Conservation (phyloP, 2,797 vertebrate genomes). For the Parambassis ranga region DNA sequence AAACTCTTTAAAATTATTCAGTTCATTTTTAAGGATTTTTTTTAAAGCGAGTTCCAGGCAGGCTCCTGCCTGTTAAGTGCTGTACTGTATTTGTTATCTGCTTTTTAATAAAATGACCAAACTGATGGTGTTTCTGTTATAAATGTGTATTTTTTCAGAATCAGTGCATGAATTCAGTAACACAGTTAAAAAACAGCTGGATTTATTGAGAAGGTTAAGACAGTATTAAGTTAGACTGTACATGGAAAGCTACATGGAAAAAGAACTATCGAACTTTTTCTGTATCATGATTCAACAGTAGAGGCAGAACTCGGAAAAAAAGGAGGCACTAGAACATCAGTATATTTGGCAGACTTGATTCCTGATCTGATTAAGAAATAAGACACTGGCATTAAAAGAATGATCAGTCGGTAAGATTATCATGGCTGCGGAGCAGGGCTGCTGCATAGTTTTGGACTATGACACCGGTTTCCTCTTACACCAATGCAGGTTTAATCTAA, state of each 20-base stretch:
- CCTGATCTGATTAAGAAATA: conserved; percentile 28
- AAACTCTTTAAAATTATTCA: neutral
- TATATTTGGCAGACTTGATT: conserved; percentile 41
- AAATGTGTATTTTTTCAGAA: neutral
- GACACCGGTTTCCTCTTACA: conserved; percentile 8
- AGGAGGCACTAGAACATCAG: conserved; percentile 55
- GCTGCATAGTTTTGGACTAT: conserved; percentile 36
- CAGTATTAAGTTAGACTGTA: conserved; percentile 75
- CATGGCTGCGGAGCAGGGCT: conserved; percentile 2
- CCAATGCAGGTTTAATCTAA: too few relatives aligned
- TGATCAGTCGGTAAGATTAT: conserved; percentile 1
- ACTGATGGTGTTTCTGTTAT: neutral
- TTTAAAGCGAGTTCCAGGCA: neutral
- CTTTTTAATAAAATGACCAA: conserved; percentile 27
- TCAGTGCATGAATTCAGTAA: too few relatives aligned
- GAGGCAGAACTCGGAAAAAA: conserved; percentile 25
- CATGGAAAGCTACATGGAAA: conserved; percentile 58
- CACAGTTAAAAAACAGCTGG: conserved; percentile 39
- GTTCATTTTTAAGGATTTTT: neutral
- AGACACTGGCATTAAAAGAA: conserved; percentile 20
- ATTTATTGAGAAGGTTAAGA: conserved; percentile 74
- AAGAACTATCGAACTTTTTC: conserved; percentile 32
- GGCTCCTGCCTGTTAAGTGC: neutral
- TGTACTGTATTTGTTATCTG: neutral
- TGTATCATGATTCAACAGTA: conserved; percentile 20